Evolutionary conservation across 2,797 vertebrate genomes (phyloP), one percentile per base, ranked within the genome.

Genomic region (Ctenopoma multispine): DNA sequence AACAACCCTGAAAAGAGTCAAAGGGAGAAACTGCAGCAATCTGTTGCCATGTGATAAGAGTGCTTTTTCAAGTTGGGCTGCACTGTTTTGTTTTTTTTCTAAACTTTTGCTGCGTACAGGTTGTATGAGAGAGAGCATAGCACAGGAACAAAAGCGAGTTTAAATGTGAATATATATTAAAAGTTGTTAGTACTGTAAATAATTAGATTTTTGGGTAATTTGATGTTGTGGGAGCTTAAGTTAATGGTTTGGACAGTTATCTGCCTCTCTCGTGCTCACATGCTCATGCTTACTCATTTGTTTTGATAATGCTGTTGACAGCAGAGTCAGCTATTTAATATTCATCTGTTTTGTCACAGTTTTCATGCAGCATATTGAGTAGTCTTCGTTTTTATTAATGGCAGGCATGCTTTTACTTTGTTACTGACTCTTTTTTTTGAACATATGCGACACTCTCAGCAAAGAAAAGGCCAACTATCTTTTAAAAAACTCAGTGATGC

Each of bases 31-130:
- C 54, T 0, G 20, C 75, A 64, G 77, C 91, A 88, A 75, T 82
- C 92, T 94, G 92, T 89, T 87, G 79, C 86, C 73, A 69, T 80
- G 90, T 89, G 92, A 92, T 93, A 92, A 92, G 84, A 79, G 47
- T 13, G 38, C 15, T 43, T 77, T 84, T 69, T 63, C 31, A 69
- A 68, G 59, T 68, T 47, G 69, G 67, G 66, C 41, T 29, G 31
- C 38, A 60, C 27, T 36, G n/a, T 3, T 68, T 82, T 77, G n/a
- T n/a, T 73, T 43, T 65, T 73, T 75, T 1, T n/a, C 43, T 36
- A 69, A 65, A 36, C 36, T 17, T 49, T 21, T 70, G 53, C 55
- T 55, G 49, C 27, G 29, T 7, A 0, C 0, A 1, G 23, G 29
- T 38, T 46, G 46, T 60, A 23, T 44, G 44, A 18, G 11, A 21